Evolutionary conservation across 2,797 vertebrate genomes (phyloP), one percentile per base, ranked within the genome.

Genomic region (Acanthopagrus latus): DNA sequence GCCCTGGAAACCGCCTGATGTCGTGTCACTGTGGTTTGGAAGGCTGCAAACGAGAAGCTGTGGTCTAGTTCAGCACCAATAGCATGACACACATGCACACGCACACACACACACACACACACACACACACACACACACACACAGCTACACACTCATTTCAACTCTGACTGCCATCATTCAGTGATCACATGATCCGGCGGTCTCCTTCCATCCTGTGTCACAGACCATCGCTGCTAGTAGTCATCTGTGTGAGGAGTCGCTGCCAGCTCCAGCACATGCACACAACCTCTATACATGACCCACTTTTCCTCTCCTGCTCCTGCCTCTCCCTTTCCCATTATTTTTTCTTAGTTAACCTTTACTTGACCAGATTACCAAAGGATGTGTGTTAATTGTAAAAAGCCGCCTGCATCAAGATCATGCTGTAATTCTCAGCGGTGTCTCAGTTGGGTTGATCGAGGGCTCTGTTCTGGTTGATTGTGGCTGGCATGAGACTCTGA

Each of bases 11-110:
- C 83, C 2, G 48, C 57, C 71, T 16, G 56, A 70, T 83, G 76
- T 89, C 60, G 80, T 79, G 84, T 90, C 90, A 86, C 60, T 73
- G 90, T 81, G 90, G 87, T 86, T 81, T 78, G 71, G 29, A 83
- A 64, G 74, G 58, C 23, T 80, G 67, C 68, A 23, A 85, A 68
- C 13, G 48, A 83, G 78, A 90, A 80, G 69, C 84, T 87, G 90
- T 0, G 84, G 91, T 89, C 75, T 83, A 82, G 86, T 83, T 76
- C 21, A 44, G 56, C 67, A 74, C 64, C 62, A 68, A 66, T 29
- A 81, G 47, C 62, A 25, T 64, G 64, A 76, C 54, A 21, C 48
- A 17, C 23, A 17, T 51, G 72, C 27, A 55, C 23, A 64, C 52
- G 58, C 60, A 64, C 44, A 43, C 55, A 17, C 23, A 17, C 51